Evolutionary conservation across 2,888 invertebrate genomes (phyloP).

Genomic region (Cyclophora punctaria): DNA sequence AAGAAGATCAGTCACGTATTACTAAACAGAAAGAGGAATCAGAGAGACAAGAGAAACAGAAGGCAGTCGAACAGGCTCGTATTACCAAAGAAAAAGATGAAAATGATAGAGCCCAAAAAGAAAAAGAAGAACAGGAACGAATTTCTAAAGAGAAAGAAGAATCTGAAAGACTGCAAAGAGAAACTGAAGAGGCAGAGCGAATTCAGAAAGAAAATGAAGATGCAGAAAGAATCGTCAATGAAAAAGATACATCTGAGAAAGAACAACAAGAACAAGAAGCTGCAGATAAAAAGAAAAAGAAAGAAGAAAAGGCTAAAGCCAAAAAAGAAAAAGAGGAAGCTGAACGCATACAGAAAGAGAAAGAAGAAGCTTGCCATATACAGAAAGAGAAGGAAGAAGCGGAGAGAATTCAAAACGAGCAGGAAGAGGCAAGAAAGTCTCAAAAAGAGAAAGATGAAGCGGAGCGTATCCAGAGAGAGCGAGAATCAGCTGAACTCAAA

Average conservation of each 20-base stretch:
- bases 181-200: too few species aligned
- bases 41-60: neutral
- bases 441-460: too few species aligned
- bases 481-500: neutral
- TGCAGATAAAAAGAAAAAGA: neutral
- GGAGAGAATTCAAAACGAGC: too few species aligned
- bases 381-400: neutral
- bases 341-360: neutral
- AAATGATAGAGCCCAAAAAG: slow-evolving; percentile 8
- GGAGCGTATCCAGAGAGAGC: slow-evolving; percentile 1
- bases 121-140: neutral
- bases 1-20: too few species aligned
- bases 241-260: too few species aligned
- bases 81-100: neutral
- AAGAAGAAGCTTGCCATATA: neutral
- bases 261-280: neutral
- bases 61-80: neutral
- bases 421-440: too few species aligned
- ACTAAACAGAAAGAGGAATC: too few species aligned
- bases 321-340: neutral
- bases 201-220: neutral
- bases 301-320: too few species aligned
- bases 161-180: neutral
- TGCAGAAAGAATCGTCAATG: too few species aligned
- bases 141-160: neutral